Conservation (phyloP, 2,113 vertebrate genomes). For the Puffinus mauretanicus region DNA sequence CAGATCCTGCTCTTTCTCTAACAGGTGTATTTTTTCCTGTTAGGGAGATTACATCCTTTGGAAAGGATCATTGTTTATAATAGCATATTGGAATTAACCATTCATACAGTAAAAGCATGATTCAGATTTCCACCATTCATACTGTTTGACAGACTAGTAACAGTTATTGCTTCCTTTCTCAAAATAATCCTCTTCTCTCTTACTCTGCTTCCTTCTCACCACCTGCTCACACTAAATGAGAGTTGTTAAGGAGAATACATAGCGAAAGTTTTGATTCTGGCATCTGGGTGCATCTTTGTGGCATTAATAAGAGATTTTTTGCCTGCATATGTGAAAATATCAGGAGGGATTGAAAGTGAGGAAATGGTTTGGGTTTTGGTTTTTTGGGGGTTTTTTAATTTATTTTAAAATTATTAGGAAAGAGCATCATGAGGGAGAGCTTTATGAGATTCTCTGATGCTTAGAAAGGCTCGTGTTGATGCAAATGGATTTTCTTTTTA, state of each 20-base stretch:
- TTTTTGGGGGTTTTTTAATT: not conserved
- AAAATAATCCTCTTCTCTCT: conserved; percentile 29
- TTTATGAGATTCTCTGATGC: not conserved
- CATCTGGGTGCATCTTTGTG: not conserved
- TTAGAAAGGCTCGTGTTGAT: not conserved
- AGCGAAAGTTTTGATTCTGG: not conserved
- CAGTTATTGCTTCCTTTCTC: conserved; percentile 49
- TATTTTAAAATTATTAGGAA: not conserved
- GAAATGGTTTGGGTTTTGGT: not conserved
- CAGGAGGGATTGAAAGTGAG: not conserved
- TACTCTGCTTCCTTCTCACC: conserved; percentile 39
- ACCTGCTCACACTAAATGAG: conserved; percentile 35
- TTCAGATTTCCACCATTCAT: conserved; percentile 35
- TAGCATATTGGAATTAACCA: not conserved
- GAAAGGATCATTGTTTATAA: not conserved
- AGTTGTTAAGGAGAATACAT: not conserved
- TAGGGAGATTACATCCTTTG: not conserved
- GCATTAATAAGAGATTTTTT: not conserved
- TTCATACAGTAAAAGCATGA: conserved; percentile 26
- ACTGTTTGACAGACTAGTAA: conserved; percentile 17
- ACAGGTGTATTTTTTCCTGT: not conserved
- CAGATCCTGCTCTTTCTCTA: not conserved
- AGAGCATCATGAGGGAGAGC: not conserved
- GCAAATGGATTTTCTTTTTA: not conserved
- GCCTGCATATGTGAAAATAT: not conserved